Evolutionary conservation across 2,888 invertebrate genomes (phyloP), one percentile per base, ranked within the genome.

Genomic region (Lepidocyrtoides sp.): DNA sequence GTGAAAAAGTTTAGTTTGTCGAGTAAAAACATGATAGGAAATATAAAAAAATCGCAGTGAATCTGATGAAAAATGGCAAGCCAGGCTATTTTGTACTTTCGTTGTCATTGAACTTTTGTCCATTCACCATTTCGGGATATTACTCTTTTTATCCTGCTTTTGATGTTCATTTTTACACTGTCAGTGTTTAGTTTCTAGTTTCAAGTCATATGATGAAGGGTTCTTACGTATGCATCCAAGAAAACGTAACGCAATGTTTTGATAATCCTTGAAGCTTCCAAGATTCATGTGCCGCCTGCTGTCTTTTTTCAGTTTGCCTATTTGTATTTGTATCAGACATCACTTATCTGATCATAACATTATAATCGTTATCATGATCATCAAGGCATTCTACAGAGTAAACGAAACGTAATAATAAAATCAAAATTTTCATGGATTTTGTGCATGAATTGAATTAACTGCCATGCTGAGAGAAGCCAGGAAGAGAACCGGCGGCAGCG

Each of bases 321-420:
- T 36, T 72, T 72, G 20, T 41, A 66, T 2, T 36, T 36, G 66
- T 36, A 17, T n/a, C 26, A 17, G 17, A 20, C 69, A 72, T 75
- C 48, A 26, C 26, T 75, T 72, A 72, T 75, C 86, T 17, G 12
- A 48, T 86, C 86, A 48, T 60, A 72, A 51, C 75, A 41, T 75
- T 75, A 60, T 69, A 36, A 26, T 85, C 75, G 72, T 72, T 54
- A 54, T 51, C 10, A 57, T 48, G 17, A 77, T 77, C 44, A 14
- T 77, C n/a, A 17, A 72, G 48, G 17, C 75, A n/a, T 36, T 63
- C 72, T 69, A 75, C 44, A 75, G 75, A 51, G n/a, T n/a, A n/a
- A n/a, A n/a, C n/a, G 60, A 86, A 41, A n/a, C 26, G 41, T 75
- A 72, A 23, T 26, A 57, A 36, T 29, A 26, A 75, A 48, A 75